Evolutionary conservation across 1,140 invertebrate genomes (phyloP), one percentile per base, ranked within the genome.

Genomic region (Ostrea denselamellosa): DNA sequence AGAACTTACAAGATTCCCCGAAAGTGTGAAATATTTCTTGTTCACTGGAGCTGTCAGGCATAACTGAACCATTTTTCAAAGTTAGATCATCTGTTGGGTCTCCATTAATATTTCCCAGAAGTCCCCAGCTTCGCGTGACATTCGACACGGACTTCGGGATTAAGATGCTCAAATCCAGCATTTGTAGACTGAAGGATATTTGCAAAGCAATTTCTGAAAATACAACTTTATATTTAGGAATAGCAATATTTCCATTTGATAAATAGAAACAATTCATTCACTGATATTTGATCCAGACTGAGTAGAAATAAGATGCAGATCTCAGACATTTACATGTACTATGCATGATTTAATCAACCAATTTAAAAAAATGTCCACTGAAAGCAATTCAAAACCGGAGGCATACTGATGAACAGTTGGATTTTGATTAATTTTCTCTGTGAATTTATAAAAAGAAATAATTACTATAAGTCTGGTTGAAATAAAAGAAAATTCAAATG

Each of bases 1-100:
- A 81, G 28, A 19, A 51, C 82, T 83, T 52, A 83, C 82, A 83
- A 53, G 52, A 83, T 83, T 83, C 82, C 25, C 82, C 82, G 53
- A 83, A 83, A 9, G 17, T 53, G 28, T 51, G 52, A 25, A 52
- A 83, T 83, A 83, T 83, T 9, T 83, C 82, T 52, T 34, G 53
- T 52, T 83, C 82, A 52, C 22, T 53, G 44, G 82, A 22, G 22
- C 9, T 52, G 51, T 52, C 5, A 8, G 82, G 17, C 28, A 83
- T n/a, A 17, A 83, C 44, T 52, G 82, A 22, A 14, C 82, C 82
- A 83, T 83, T 54, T 83, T 5, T 52, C 52, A 54, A 12, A 0
- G 82, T 83, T 17, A 83, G 22, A 17, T 83, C 82, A 83, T 83
- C 82, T 51, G 44, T n/a, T 8, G 44, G 44, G 52, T 53, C 44